Evolutionary conservation across 1,140 invertebrate species (phyloP).

Genomic region (Triops cancriformis): DNA sequence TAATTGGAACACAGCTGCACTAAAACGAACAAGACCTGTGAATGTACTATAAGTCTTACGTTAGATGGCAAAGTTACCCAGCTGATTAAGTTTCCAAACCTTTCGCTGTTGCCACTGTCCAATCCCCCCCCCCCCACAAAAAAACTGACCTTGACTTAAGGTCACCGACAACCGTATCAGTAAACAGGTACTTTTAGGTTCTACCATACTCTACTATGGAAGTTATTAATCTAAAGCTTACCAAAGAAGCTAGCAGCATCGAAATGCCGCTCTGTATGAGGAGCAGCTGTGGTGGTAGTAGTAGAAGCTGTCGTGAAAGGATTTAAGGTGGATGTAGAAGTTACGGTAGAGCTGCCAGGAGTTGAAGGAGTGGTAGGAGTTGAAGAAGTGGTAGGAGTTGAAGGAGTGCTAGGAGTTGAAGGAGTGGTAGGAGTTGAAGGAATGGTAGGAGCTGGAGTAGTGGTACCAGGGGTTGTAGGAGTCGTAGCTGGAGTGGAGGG

Average conservation of each 20-base stretch:
- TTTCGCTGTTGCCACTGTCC: no score
- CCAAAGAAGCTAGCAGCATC: slow-evolving; percentile 22
- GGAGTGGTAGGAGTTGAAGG: not conserved
- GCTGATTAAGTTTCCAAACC: no score
- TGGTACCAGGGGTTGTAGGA: not conserved
- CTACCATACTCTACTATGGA: not conserved
- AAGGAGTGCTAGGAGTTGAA: not conserved
- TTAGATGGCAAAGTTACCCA: no score
- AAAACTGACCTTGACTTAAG: no score
- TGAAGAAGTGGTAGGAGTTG: not conserved
- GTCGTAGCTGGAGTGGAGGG: slow-evolving; percentile 10
- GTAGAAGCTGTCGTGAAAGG: not conserved
- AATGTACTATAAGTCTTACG: no score
- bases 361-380: not conserved
- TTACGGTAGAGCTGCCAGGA: not conserved
- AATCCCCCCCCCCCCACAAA: no score
- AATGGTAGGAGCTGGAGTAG: not conserved
- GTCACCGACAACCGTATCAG: no score
- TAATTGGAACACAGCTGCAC: no score
- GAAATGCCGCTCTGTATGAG: slow-evolving; percentile 17
- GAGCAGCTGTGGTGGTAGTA: not conserved
- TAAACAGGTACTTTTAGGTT: no score
- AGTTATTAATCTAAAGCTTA: not conserved
- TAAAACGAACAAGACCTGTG: no score
- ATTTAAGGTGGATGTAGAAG: not conserved